Base-by-base conservation (phyloP, 2,797 vertebrate genomes). In the Gymnothorax reevesii region DNA sequence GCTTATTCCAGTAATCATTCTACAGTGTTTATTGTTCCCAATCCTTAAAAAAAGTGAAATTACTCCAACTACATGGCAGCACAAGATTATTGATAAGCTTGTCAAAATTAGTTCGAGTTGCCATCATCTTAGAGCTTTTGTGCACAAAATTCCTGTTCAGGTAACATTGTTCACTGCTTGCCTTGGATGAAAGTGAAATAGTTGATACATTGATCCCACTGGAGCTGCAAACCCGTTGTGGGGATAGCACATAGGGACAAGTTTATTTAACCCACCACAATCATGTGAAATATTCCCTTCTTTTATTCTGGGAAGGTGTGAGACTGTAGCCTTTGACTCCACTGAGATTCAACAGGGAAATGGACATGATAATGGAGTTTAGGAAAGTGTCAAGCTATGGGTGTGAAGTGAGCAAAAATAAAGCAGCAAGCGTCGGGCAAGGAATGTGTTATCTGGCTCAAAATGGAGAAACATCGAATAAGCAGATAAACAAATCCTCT, bases 311-410 rank as follows among this genome's bases (percentile, higher is more conserved):
- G 2, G 8, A 22, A 8, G 42, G 77, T 8, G 64, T 1, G 22
- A n/a, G 22, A 22, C 9, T 7, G 12, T 17, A 55, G 77, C 0
- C 71, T 12, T 9, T 4, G 12, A 10, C 73, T 0, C 49, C 77
- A 1, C 49, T 54, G 77, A 7, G 17, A 54, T 55, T 55, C 77
- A 7, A 17, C 42, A 52, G 4, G 75, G 49, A 8, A 55, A 22
- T 42, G 52, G 77, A 55, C 49, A 80, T n/a, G 77, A 80, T 80
- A 80, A 80, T 80, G 77, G 77, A 55, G 77, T 80, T 80, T 80
- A 20, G 77, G 6, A 55, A 27, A 80, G 7, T 77, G 73, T 77
- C 73, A 52, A 10, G 20, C 0, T 15, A 62, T 15, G 17, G 22
- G 60, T 62, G 60, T 5, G 60, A 62, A 62, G 12, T 62, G 60